Evolutionary conservation across 2,113 vertebrate species (phyloP), one percentile per base, ranked within the genome.

Genomic region (Neolamprologus modestus): DNA sequence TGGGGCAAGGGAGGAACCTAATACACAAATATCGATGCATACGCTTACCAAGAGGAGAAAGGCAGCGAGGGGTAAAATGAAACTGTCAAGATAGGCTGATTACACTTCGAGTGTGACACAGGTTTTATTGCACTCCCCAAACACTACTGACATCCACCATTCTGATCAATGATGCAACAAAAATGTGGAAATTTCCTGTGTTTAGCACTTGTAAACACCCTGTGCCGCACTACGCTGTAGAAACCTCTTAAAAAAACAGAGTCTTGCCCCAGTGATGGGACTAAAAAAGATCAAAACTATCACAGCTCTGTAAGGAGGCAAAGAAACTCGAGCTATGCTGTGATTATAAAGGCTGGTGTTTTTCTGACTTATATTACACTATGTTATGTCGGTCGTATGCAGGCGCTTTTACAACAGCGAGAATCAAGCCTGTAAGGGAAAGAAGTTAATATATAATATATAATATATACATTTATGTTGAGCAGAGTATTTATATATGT

Each of bases 81-180:
- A 78, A 50, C 45, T 78, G 17, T 78, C 45, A 52, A n/a, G 26
- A 28, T 11, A 19, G 71, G 71, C 16, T 12, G 71, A 50, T 31
- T 50, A 76, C 16, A 31, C 42, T 28, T 19, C 0, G 6, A 17
- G 9, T 31, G 71, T 78, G 16, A 76, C 42, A 10, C 78, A 10
- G 14, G 2, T 19, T 95, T 96, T 14, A 55, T 54, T 52, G 13
- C 45, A 79, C 71, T 31, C 2, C 31, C n/a, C 16, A 81, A 86
- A 91, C 91, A 91, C 91, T 92, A 92, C 24, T 50, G 52, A 80
- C 13, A 26, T 14, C 14, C 13, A 63, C 7, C 2, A 68, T 79
- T 4, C 50, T 78, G 12, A 54, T 47, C 9, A 26, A 84, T 86
- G 5, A 26, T 45, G 19, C 16, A 55, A 37, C 35, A 54, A 55